phyloP scores from a whole-genome alignment of 1,140 invertebrate species.

The Drosophila melanogaster region Release_6_plus_ISO1_MT NT_033777.3:27340001-27340500 shows the following conservation, averaged over 20 bases:
- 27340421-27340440: slow-evolving; percentile 52
- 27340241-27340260: slow-evolving; percentile 14
- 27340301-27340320: slow-evolving; percentile 75
- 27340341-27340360: slow-evolving; percentile 51
- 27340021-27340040: too few relatives aligned
- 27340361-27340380: slow-evolving; percentile 38
- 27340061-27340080: slow-evolving; percentile 62
- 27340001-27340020: too few relatives aligned
- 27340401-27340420: slow-evolving; percentile 80
- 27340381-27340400: slow-evolving; percentile 51
- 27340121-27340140: slow-evolving; percentile 29
- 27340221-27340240: slow-evolving; percentile 81
- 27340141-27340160: slow-evolving; percentile 82
- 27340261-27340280: slow-evolving; percentile 60
- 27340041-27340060: slow-evolving; percentile 42
- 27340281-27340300: slow-evolving; percentile 65
- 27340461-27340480: slow-evolving; percentile 13
- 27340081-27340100: slow-evolving; percentile 58
- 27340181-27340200: slow-evolving; percentile 45
- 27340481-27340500: slow-evolving; percentile 58
- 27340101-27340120: slow-evolving; percentile 16
- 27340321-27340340: slow-evolving; percentile 74
- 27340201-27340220: slow-evolving; percentile 67
- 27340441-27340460: not conserved
- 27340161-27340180: slow-evolving; percentile 74